Conservation (phyloP, 2,113 vertebrate species). For the Pelobates fuscus region DNA sequence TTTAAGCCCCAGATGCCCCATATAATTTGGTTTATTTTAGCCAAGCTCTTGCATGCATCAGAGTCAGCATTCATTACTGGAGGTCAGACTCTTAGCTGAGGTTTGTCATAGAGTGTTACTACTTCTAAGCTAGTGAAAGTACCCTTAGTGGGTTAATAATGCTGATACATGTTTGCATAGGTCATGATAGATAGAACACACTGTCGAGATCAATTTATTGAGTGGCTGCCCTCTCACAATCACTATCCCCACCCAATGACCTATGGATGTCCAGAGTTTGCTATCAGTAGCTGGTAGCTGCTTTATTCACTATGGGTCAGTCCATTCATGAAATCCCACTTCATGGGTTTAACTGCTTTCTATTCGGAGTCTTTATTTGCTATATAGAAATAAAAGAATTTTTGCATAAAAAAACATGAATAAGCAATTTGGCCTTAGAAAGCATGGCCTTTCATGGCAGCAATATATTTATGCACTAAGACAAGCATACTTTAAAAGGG, state of each 20-base stretch:
- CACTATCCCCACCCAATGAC: conserved; percentile 72
- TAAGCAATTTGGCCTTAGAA: conserved; percentile 73
- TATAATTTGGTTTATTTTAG: conserved; percentile 16
- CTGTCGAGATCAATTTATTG: conserved; percentile 87
- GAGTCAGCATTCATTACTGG: conserved; percentile 27
- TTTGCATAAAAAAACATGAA: conserved; percentile 64
- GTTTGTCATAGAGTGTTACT: too few species aligned
- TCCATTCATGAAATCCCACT: conserved; percentile 68
- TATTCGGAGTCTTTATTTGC: conserved; percentile 62
- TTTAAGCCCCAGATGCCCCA: background rate
- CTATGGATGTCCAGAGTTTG: conserved; percentile 69
- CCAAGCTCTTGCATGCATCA: background rate
- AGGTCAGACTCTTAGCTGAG: too few species aligned
- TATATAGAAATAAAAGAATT: conserved; percentile 65
- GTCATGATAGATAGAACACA: conserved; percentile 75
- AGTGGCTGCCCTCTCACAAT: conserved; percentile 84
- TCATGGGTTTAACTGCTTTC: conserved; percentile 55
- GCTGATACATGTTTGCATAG: conserved; percentile 68
- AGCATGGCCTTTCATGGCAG: conserved; percentile 71
- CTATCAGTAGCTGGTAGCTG: conserved; percentile 57
- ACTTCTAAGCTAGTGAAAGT: conserved; percentile 62
- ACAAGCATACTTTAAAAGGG: conserved; percentile 76
- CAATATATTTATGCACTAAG: conserved; percentile 79
- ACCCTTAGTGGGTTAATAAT: conserved; percentile 63
- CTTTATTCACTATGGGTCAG: conserved; percentile 52